A percentile compares a stretch with the other conserved stretches of the same genome.
phyloP scores from a whole-genome alignment of 2,797 vertebrate species.

The Crocidura indochinensis region DNA sequence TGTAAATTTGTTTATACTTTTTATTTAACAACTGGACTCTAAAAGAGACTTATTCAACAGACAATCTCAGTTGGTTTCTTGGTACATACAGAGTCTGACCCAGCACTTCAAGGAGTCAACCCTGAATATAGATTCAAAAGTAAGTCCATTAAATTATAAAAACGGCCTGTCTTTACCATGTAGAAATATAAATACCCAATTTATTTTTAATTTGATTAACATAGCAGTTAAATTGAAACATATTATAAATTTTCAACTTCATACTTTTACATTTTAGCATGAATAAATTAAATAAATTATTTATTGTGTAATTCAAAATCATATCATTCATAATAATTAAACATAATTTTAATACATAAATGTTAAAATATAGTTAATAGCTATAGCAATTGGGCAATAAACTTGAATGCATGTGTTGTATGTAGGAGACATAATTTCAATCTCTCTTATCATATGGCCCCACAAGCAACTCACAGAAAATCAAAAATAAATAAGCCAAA shows the following conservation, averaged over 20 bases:
- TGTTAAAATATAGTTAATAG: not conserved
- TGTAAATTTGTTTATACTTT: too few relatives aligned
- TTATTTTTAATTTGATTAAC: constrained; percentile 14
- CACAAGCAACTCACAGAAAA: too few relatives aligned
- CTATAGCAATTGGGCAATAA: too few relatives aligned
- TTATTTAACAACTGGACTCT: too few relatives aligned
- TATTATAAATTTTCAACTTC: not conserved
- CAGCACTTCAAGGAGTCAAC: not conserved
- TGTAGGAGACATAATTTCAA: too few relatives aligned
- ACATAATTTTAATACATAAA: not conserved
- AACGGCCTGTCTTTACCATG: not conserved
- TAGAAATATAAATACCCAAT: not conserved
- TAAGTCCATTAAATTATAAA: not conserved
- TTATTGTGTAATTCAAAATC: not conserved
- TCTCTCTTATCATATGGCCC: too few relatives aligned
- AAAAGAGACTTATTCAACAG: too few relatives aligned
- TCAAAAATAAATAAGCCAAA: too few relatives aligned
- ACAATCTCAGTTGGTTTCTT: too few relatives aligned
- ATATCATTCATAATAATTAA: constrained; percentile 3
- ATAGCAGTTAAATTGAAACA: constrained; percentile 7
- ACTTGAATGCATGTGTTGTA: too few relatives aligned
- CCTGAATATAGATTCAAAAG: not conserved
- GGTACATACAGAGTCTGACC: too few relatives aligned
- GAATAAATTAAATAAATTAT: not conserved
- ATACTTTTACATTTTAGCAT: not conserved